Evolutionary conservation across 2,888 invertebrate genomes (phyloP).

Genomic region (Eurois occulta): DNA sequence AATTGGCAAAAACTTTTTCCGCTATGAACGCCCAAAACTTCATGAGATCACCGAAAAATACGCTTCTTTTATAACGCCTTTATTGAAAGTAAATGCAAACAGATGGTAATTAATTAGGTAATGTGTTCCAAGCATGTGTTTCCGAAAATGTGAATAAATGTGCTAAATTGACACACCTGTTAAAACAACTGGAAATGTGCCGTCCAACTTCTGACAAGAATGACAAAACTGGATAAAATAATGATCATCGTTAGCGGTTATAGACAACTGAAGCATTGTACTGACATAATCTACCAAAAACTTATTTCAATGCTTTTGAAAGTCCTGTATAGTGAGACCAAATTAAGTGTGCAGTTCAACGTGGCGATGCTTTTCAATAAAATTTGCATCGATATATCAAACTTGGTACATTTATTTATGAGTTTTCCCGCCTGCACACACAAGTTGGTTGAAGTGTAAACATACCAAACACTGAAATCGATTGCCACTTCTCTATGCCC

Average conservation of each 20-base stretch:
- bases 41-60: neutral
- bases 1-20: neutral
- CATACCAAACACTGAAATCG: neutral
- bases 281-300: neutral
- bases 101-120: constrained; percentile 3
- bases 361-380: neutral
- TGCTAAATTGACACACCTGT: constrained; percentile 20
- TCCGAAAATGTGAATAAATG: neutral
- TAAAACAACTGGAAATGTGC: constrained; percentile 7
- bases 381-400: neutral
- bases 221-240: neutral
- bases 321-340: neutral
- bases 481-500: neutral
- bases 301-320: neutral
- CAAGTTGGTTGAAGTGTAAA: neutral
- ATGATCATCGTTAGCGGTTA: neutral
- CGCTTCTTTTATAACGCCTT: neutral
- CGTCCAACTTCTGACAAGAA: no score
- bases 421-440: neutral
- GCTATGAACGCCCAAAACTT: neutral
- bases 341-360: neutral
- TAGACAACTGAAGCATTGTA: neutral
- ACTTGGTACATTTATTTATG: neutral
- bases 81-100: neutral
- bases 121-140: constrained; percentile 31